These are phyloP conservation scores for Halcyon badia DNA, from an alignment of 2,797 vertebrate genomes.

Conservation along the genomic window DNA sequence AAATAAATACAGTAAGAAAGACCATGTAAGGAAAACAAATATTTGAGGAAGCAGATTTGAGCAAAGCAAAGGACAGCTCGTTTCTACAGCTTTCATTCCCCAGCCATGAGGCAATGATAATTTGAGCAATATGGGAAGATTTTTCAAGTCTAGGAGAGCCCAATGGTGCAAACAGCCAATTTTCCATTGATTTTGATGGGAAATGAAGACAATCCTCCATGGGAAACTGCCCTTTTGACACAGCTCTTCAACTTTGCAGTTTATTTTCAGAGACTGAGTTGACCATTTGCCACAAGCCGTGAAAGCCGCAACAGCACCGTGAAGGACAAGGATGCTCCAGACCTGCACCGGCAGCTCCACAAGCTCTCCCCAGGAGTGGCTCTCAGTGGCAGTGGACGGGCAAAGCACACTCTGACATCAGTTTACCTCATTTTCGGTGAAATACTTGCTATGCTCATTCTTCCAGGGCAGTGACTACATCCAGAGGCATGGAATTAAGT, in stretches of 20 bases:
- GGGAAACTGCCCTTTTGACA: not conserved
- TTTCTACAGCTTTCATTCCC: not conserved
- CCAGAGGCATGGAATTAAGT: not conserved
- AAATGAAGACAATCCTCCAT: not conserved
- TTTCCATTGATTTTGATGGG: not conserved
- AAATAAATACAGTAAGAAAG: slow-evolving; percentile 22
- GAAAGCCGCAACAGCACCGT: accelerated
- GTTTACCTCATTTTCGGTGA: not conserved
- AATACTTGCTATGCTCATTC: not conserved
- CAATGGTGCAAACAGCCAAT: not conserved
- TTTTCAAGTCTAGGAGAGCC: not conserved
- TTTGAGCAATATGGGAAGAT: not conserved
- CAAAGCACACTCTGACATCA: not conserved
- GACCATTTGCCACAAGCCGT: accelerated
- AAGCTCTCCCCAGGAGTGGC: accelerated
- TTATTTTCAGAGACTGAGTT: not conserved
- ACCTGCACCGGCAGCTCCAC: not conserved
- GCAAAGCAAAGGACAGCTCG: not conserved
- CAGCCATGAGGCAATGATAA: not conserved
- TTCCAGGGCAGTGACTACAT: not conserved
- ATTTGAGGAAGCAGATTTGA: slow-evolving; percentile 26
- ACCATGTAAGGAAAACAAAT: slow-evolving; percentile 37
- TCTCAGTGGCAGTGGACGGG: not conserved
- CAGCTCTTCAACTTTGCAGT: not conserved
- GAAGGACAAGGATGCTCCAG: not conserved